Base-by-base conservation (phyloP, 1,140 invertebrate genomes). In the Polypedilum pembai region DNA sequence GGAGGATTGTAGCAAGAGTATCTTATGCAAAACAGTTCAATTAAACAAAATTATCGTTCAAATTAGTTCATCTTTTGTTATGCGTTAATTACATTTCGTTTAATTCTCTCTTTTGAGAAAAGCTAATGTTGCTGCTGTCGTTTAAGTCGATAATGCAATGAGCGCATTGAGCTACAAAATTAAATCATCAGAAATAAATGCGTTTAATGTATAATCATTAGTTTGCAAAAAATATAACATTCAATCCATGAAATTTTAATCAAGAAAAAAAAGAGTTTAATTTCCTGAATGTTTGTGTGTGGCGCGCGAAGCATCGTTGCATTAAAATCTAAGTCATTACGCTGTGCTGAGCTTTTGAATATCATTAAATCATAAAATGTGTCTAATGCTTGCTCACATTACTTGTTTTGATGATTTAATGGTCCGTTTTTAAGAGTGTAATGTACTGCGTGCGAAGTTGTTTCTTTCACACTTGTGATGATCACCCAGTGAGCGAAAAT, bases 251-350 rank as follows among this genome's bases (percentile, higher is more conserved):
- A 33, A 33, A 3, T 33, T 56, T 56, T 56, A 56, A 56, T 56
- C 45, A n/a, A 56, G 10, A 12, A 56, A 56, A 56, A 56, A 56
- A 8, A 15, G 1, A 1, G 8, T 56, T n/a, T 56, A 56, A 56
- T 56, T 56, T 56, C 10, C n/a, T 12, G 8, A n/a, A 56, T n/a
- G 5, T 33, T 33, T 33, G 45, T n/a, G n/a, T 56, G 45, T n/a
- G n/a, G 45, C n/a, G 45, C 45, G 8, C 1, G 45, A 12, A 5
- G 45, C 45, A 56, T 56, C 45, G n/a, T 56, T 56, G 45, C 45
- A 56, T 56, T 56, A 56, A 56, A 56, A 56, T 56, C 45, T 56
- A 10, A 56, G n/a, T n/a, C 45, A 56, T 56, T 56, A 56, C n/a
- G 12, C 45, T 56, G n/a, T 56, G 12, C 45, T 33, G 24, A 33